Evolutionary conservation across 2,797 vertebrate genomes (phyloP).

Genomic region (Scarus forsteni): DNA sequence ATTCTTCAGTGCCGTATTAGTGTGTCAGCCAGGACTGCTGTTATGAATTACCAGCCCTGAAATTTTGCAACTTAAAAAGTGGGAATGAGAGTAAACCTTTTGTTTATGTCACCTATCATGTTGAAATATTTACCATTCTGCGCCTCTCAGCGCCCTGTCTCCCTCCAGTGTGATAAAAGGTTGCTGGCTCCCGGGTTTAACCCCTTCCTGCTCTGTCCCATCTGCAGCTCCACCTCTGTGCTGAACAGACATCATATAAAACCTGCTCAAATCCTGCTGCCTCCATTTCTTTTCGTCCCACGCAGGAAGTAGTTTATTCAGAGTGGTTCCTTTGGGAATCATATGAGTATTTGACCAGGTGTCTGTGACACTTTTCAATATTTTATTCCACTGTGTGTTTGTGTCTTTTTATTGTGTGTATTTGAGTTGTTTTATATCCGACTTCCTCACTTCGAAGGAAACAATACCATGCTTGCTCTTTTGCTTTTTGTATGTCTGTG

Average conservation of each 20-base stretch:
- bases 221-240: conserved; percentile 60
- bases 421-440: conserved; percentile 72
- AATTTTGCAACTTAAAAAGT: conserved; percentile 86
- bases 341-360: conserved; percentile 82
- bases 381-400: conserved; percentile 78
- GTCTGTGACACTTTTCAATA: conserved; percentile 79
- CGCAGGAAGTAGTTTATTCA: conserved; percentile 76
- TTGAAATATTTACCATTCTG: conserved; percentile 85
- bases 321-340: conserved; percentile 72
- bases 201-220: conserved; percentile 73
- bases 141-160: conserved; percentile 78
- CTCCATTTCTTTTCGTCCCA: conserved; percentile 45
- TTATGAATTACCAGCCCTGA: conserved; percentile 81
- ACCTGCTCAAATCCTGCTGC: conserved; percentile 62
- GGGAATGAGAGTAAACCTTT: conserved; percentile 83
- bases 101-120: conserved; percentile 87
- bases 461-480: conserved; percentile 64
- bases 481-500: conserved; percentile 73
- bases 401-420: conserved; percentile 75
- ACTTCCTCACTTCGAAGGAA: conserved; percentile 62
- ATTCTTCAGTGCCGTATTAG: conserved; percentile 74
- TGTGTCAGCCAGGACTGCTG: conserved; percentile 66
- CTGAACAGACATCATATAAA: conserved; percentile 66
- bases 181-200: conserved; percentile 77
- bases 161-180: conserved; percentile 85